These are phyloP conservation scores for Adelphocoris suturalis DNA, from an alignment of 2,888 invertebrate genomes.

Conservation along the genomic window DNA sequence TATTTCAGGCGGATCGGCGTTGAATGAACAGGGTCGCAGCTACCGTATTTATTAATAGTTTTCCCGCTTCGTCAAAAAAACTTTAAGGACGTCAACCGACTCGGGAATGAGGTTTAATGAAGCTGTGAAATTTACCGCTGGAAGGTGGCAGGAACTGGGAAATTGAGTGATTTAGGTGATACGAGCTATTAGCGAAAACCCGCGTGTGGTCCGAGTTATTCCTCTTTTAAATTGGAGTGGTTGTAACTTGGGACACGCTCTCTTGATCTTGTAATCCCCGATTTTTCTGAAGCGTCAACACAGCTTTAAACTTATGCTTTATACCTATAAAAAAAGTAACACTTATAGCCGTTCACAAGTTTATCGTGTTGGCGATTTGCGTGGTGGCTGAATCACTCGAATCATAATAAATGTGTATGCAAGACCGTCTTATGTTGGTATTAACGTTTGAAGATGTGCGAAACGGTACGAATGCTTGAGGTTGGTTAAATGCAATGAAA, in stretches of 20 bases:
- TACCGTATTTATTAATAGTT: not conserved
- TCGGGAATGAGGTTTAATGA: not conserved
- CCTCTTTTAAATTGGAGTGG: not conserved
- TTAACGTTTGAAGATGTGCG: too few species aligned
- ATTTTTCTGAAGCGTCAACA: not conserved
- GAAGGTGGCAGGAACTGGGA: not conserved
- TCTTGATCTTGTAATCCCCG: not conserved
- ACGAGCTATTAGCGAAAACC: conserved; percentile 1
- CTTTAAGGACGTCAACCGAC: not conserved
- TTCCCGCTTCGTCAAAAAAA: not conserved
- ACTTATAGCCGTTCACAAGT: too few species aligned
- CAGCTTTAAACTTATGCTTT: too few species aligned
- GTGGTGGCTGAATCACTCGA: too few species aligned
- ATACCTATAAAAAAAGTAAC: too few species aligned
- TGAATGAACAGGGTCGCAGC: not conserved
- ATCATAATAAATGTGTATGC: too few species aligned
- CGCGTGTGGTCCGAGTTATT: conserved; percentile 10
- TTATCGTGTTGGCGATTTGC: too few species aligned
- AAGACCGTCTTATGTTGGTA: too few species aligned
- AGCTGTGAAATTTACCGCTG: conserved; percentile 16
- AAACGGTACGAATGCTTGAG: too few species aligned
- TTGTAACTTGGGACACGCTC: not conserved
- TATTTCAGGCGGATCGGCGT: conserved; percentile 23
- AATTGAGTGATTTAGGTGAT: conserved; percentile 36
- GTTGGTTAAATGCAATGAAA: too few species aligned